Base-by-base conservation (phyloP, 2,113 vertebrate species). In the Hepsetus odoe region DNA sequence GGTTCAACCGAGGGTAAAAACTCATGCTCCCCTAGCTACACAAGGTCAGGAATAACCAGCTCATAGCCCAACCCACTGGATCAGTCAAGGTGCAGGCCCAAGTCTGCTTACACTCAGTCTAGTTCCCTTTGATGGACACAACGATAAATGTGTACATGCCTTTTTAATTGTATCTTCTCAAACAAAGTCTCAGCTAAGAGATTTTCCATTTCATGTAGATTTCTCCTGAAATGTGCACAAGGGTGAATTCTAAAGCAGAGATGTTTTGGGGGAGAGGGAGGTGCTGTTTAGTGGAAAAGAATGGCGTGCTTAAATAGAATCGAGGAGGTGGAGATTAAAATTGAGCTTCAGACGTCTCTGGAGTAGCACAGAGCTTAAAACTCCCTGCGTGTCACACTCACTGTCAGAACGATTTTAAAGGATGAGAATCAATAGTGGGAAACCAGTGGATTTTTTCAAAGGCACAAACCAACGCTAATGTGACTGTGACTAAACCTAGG, bases 391-490 rank as follows among this genome's bases (percentile, higher is more conserved):
- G 70, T 77, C 64, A 80, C 77, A 72, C 73, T 78, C 73, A 55
- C 83, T 77, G 86, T 87, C 85, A 83, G 73, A 77, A 90, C 82
- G 64, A 84, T 82, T 79, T 67, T 67, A 69, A 72, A 59, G 64
- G 42, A 74, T 49, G 8, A 35, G 73, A 66, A 77, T 72, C 74
- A 77, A 74, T 38, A 55, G 32, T 59, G 56, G 51, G 76, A 77
- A 86, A 59, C 67, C 72, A 61, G 80, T 86, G 82, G 77, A 82
- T 84, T 82, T 84, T 58, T 72, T 33, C 44, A 46, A 81, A 80
- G 44, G 44, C 74, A 66, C 76, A 75, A 76, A 81, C 75, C 70
- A 72, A 59, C 51, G 42, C 72, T 75, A 80, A 77, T 64, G 65
- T 70, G 59, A 70, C 65, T 74, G 74, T 64, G 75, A 69, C 49